Percentiles rank a stretch among this genome's conserved stretches.
phyloP scores from a whole-genome alignment of 2,888 invertebrate genomes.

The Melinopterus prodromus region DNA sequence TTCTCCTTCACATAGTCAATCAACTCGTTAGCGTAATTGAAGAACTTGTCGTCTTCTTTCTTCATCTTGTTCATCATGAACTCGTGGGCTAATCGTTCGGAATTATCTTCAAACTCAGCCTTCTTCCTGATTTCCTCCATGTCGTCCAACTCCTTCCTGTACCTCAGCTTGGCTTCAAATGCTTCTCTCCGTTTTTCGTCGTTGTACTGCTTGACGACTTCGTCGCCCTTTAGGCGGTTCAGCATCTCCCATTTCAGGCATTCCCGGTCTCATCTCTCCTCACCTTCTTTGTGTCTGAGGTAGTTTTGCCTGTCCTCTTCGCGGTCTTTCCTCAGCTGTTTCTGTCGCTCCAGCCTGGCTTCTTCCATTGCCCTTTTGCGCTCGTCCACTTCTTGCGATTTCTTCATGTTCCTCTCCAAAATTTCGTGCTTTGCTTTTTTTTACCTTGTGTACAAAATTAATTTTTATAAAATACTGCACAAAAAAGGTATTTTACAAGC shows the following conservation, averaged over 20 bases:
- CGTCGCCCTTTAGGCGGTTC: constrained; percentile 66
- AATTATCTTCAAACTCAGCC: constrained; percentile 29
- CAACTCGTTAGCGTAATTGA: constrained; percentile 63
- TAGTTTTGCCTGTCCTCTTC: constrained; percentile 52
- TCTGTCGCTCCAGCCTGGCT: constrained; percentile 53
- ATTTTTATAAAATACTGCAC: too few species aligned
- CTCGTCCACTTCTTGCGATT: constrained; percentile 50
- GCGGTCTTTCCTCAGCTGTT: constrained; percentile 50
- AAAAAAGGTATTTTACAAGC: too few species aligned
- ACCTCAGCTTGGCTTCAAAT: constrained; percentile 59
- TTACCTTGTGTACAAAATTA: too few species aligned
- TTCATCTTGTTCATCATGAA: constrained; percentile 58
- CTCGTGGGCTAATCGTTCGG: constrained; percentile 49
- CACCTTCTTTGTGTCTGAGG: constrained; percentile 52
- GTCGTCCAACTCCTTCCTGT: constrained; percentile 61
- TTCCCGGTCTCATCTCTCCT: constrained; percentile 59
- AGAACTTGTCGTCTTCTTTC: constrained; percentile 64
- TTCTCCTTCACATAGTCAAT: constrained; percentile 59
- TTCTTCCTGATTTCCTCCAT: constrained; percentile 52
- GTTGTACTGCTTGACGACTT: constrained; percentile 61
- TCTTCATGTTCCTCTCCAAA: constrained; percentile 14
- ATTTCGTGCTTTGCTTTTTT: constrained; percentile 40
- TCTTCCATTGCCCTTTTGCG: constrained; percentile 53
- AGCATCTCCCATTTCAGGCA: constrained; percentile 65
- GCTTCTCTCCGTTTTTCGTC: constrained; percentile 58